Evolutionary conservation across 2,888 invertebrate species (phyloP), one percentile per base, ranked within the genome.

Genomic region (Arrhopalites spinosus): DNA sequence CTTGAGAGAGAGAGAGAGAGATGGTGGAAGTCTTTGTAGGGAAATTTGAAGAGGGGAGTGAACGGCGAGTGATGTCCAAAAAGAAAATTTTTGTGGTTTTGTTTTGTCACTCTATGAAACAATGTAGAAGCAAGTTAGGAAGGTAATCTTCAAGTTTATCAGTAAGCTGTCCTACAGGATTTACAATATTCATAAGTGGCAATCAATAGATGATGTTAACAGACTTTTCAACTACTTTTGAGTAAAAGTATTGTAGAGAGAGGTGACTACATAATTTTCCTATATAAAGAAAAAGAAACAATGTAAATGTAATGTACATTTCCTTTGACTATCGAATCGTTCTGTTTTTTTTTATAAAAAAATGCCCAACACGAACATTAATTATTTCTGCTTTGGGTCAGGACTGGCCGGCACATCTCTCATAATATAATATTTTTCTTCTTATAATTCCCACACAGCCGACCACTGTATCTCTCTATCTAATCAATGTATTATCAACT

Each of bases 381-480:
- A 47, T 47, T 50, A 50, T 25, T 15, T 68, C 17, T 23, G 50
- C 50, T 47, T 29, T 50, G 59, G 70, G 70, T 56, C 56, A 70
- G 70, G 53, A 30, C 30, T 56, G 56, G 27, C 56, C 30, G 70
- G 70, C 36, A 56, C 25, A n/a, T n/a, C n/a, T 69, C 27, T 69
- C 53, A 69, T 69, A 69, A n/a, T 36, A 36, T 36, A 7, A 36
- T 36, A 7, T 36, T 36, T 36, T 30, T 30, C 29, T 17, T 30
- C 43, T 64, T 25, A 20, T 64, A 1, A 36, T 43, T 30, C 53
- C 36, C 53, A 29, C 7, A 25, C 25, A 59, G 70, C 56, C 70
- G 56, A 56, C 70, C 70, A 53, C 29, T n/a, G 36, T 36, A 69
- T 70, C 36, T 70, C 27, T 50, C 68, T 68, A 68, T 68, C 68